phyloP scores from a whole-genome alignment of 2,797 vertebrate genomes.

The Dipus sagitta region DNA sequence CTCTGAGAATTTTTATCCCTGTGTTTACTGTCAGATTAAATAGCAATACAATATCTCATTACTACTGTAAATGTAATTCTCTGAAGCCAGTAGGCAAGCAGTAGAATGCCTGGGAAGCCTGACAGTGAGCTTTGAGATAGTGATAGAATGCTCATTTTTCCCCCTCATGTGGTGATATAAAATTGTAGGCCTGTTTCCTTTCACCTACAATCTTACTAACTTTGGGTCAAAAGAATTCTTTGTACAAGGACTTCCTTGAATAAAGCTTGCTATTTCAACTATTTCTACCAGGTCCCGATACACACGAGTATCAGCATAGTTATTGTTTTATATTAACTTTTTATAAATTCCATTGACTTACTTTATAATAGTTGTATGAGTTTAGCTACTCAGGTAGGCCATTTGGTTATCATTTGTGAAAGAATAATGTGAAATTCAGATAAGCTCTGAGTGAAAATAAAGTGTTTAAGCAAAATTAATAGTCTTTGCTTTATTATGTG shows the following conservation, averaged over 20 bases:
- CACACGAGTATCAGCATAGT: background rate
- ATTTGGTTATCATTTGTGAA: constrained; percentile 70
- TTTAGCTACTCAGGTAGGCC: constrained; percentile 12
- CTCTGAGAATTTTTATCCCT: background rate
- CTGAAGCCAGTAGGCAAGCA: background rate
- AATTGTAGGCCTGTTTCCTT: background rate
- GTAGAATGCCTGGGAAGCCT: background rate
- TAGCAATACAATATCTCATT: background rate
- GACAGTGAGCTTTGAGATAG: background rate
- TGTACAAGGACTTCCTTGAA: constrained; percentile 36
- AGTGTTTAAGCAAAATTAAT: constrained; percentile 55
- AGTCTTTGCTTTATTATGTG: constrained; percentile 57
- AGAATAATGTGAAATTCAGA: constrained; percentile 70
- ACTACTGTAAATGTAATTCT: background rate
- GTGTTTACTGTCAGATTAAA: constrained; percentile 36
- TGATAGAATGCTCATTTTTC: background rate
- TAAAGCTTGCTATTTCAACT: constrained; percentile 40
- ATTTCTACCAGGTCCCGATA: constrained; percentile 16
- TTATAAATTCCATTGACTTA: constrained; percentile 32
- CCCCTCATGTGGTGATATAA: background rate
- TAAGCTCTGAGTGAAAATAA: constrained; percentile 60
- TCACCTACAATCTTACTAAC: constrained; percentile 29
- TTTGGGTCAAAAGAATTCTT: constrained; percentile 17
- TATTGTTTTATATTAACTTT: constrained; percentile 59
- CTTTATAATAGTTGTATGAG: constrained; percentile 59